Evolutionary conservation across 2,797 vertebrate species (phyloP).

Genomic region (Menidia menidia): DNA sequence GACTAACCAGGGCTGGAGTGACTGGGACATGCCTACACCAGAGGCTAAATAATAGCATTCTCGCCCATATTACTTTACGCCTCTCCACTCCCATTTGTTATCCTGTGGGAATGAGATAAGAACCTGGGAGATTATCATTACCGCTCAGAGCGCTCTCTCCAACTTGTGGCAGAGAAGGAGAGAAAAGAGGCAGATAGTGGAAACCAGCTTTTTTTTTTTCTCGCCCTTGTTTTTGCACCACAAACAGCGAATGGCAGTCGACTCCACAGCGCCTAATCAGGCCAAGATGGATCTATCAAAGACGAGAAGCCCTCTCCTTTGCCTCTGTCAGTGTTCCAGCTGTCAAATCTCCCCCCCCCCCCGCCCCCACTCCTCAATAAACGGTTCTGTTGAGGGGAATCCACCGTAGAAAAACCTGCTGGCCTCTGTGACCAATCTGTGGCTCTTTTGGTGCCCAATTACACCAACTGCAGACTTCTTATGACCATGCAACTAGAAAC

Average conservation of each 20-base stretch:
- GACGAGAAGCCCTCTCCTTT: conserved; percentile 51
- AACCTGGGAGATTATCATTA: conserved; percentile 90
- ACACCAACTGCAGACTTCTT: conserved; percentile 38
- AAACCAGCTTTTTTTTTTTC: conserved; percentile 44
- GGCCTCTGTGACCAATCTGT: conserved; percentile 68
- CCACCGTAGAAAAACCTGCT: conserved; percentile 57
- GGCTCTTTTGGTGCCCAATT: conserved; percentile 48
- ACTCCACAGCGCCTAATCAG: conserved; percentile 42
- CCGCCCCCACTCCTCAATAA: conserved; percentile 82
- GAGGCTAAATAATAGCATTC: conserved; percentile 93
- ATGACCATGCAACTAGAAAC: conserved; percentile 14
- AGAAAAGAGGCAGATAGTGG: background rate
- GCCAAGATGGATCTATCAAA: conserved; percentile 32
- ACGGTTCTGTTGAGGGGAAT: conserved; percentile 60
- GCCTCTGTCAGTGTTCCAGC: conserved; percentile 65
- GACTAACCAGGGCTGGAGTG: conserved; percentile 75
- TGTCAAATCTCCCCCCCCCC: conserved; percentile 79
- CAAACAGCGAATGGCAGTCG: background rate
- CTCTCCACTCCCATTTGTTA: conserved; percentile 96
- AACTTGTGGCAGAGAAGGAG: conserved; percentile 58
- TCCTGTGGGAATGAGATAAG: conserved; percentile 96
- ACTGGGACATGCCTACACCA: conserved; percentile 82
- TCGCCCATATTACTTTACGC: conserved; percentile 95
- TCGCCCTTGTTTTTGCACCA: background rate
- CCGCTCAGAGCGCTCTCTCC: conserved; percentile 84